A percentile compares a stretch with the other conserved stretches of the same genome.
phyloP scores from a whole-genome alignment of 2,797 vertebrate species.

The Catostomus latipinnis region DNA sequence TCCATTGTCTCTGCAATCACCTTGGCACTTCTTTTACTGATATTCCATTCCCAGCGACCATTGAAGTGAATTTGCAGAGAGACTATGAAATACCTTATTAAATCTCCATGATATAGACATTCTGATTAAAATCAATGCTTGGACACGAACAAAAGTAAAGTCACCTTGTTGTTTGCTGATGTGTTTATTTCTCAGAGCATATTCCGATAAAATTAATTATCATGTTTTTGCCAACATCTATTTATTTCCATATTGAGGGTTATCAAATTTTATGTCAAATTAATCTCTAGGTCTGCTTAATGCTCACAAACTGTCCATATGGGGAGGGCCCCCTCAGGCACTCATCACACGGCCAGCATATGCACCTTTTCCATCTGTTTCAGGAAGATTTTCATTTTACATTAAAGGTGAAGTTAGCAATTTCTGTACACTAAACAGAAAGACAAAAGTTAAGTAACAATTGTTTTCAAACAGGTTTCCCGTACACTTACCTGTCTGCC shows the following conservation, averaged over 20 bases:
- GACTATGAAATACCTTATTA: neutral
- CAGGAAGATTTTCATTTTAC: no score
- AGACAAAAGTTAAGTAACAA: no score
- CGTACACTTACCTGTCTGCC: no score
- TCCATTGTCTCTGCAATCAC: slow-evolving; percentile 15
- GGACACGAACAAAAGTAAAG: slow-evolving; percentile 9
- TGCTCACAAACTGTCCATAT: slow-evolving; percentile 33
- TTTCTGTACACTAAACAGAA: no score
- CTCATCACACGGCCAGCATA: slow-evolving; percentile 34
- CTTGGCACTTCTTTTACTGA: neutral
- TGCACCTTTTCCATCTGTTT: slow-evolving; percentile 37
- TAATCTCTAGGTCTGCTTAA: slow-evolving; percentile 50
- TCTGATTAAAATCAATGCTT: slow-evolving; percentile 24
- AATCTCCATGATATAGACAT: neutral
- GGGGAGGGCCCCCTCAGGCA: slow-evolving; percentile 32
- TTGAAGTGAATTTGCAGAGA: neutral
- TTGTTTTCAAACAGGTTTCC: no score
- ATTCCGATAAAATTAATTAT: slow-evolving; percentile 29
- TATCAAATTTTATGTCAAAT: slow-evolving; percentile 43
- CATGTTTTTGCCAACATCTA: slow-evolving; percentile 4
- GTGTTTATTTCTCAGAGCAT: slow-evolving; percentile 32
- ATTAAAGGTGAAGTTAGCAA: no score
- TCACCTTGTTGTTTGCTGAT: slow-evolving; percentile 37
- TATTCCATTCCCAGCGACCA: neutral
- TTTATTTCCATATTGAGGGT: slow-evolving; percentile 27